Evolutionary conservation across 2,113 vertebrate genomes (phyloP), one percentile per base, ranked within the genome.

Genomic region (Gobio gobio): DNA sequence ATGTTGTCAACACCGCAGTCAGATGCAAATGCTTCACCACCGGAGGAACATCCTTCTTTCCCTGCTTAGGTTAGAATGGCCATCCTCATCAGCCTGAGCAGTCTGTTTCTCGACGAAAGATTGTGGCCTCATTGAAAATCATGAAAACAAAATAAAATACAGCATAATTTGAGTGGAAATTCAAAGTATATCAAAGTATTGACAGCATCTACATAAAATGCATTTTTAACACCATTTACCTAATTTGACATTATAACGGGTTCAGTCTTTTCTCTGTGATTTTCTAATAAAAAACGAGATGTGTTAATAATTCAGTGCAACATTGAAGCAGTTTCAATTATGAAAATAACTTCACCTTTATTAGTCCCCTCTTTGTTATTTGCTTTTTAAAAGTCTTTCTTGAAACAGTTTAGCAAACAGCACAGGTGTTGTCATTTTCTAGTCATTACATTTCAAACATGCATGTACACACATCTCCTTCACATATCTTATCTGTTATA

Each of bases 1-100:
- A 92, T 83, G 47, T 82, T 87, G 86, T 49, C 87, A 84, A 84
- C 84, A 86, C 61, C 76, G 2, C 68, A 85, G 90, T 84, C 87
- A 88, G 87, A 91, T 89, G 91, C 87, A 88, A 80, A 82, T 84
- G 83, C 26, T 68, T 86, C 22, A n/a, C 26, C 22, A 51, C 6
- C 2, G 2, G 36, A 78, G 40, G 20, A 74, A 78, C 54, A 26
- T 66, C 9, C 26, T 59, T 70, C 61, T 74, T 58, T 54, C 22
- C 43, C 22, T 73, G 22, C 70, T 13, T 74, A 13, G 70, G 12
- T 47, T 13, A 14, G 22, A n/a, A 74, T 49, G 70, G 43, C 14
- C 22, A 47, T 22, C 43, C 22, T 74, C 54, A 22, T 56, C 18
- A 36, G 26, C 51, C 51, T 22, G 14, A 22, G 51, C 49, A 36